Percentiles rank a stretch among this genome's conserved stretches.
Conservation (phyloP, 2,797 vertebrate genomes). For the Mus caroli region DNA sequence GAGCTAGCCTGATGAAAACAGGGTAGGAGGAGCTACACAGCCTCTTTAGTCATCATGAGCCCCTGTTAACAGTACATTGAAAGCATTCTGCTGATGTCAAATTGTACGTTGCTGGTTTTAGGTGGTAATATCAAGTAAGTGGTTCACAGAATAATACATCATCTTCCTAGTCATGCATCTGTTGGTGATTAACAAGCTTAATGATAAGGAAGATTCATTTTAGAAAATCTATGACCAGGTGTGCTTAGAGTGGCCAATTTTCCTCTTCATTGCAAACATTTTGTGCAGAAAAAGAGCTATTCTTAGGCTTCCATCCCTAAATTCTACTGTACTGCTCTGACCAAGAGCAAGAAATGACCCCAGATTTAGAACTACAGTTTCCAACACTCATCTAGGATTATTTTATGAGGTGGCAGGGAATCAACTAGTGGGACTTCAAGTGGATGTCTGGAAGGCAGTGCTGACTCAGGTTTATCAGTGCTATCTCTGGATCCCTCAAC, state of each 20-base stretch:
- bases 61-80: background rate
- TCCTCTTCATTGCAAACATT: background rate
- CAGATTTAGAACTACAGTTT: background rate
- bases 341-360: background rate
- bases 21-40: background rate
- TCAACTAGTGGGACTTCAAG: background rate
- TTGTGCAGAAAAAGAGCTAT: background rate
- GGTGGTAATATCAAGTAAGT: background rate
- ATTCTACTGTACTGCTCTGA: background rate
- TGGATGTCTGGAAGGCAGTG: background rate
- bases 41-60: background rate
- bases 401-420: background rate
- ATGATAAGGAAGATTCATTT: background rate
- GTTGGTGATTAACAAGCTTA: background rate
- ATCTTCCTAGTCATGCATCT: background rate
- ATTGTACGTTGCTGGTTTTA: background rate
- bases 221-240: constrained; percentile 6
- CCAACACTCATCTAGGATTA: background rate
- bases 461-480: background rate
- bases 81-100: background rate
- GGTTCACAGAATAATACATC: background rate
- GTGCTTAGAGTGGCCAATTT: background rate
- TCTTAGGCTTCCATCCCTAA: background rate
- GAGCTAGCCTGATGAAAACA: background rate
- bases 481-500: no score